Conservation (phyloP, 2,888 invertebrate genomes). For the Neoitamus cyanurus region DNA sequence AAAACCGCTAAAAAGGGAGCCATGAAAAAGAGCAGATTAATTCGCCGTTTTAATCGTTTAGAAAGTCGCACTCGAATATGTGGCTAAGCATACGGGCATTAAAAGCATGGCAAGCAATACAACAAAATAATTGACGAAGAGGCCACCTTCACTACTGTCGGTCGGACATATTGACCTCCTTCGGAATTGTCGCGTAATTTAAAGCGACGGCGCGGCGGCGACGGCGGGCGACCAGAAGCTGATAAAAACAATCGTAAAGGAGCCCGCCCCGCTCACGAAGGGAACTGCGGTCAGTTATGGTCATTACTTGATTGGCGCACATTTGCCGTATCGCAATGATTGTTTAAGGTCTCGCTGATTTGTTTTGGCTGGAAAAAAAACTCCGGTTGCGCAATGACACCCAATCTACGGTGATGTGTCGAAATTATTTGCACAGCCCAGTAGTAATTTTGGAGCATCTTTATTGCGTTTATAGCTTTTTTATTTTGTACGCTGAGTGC, state of each 20-base stretch:
- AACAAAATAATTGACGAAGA: neutral
- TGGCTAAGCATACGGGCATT: neutral
- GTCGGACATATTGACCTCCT: neutral
- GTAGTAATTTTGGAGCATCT: neutral
- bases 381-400: neutral
- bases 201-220: neutral
- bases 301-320: neutral
- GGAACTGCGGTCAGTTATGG: neutral
- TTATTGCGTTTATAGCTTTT: neutral
- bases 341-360: neutral
- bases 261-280: neutral
- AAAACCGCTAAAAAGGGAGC: neutral
- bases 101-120: neutral
- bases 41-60: neutral
- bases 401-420: neutral
- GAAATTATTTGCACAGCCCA: constrained; percentile 1
- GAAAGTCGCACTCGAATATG: neutral
- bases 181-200: neutral
- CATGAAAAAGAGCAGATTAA: neutral
- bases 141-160: neutral
- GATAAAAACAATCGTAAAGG: neutral
- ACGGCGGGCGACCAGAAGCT: neutral
- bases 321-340: neutral
- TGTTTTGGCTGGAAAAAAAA: neutral
- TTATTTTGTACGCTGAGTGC: neutral